A percentile compares a stretch with the other conserved stretches of the same genome.
These are phyloP conservation scores for Hydractinia echinata DNA, from an alignment of 30 jellyfish, hydroid and myxozoan genomes.

Conservation along the genomic window DNA sequence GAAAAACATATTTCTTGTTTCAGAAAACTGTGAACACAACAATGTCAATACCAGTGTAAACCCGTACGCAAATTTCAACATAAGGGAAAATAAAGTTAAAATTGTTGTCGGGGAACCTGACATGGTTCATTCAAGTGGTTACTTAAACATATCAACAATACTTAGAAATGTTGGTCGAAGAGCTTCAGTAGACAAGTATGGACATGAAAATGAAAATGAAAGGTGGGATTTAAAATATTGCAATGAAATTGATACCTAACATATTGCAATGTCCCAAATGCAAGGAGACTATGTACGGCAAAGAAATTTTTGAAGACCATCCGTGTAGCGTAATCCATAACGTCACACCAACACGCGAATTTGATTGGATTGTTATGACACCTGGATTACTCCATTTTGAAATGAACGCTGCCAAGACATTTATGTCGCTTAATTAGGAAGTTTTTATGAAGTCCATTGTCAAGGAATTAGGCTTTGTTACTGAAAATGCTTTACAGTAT, in stretches of 20 bases:
- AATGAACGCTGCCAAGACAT: background rate
- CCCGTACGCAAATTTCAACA: background rate
- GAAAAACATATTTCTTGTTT: background rate
- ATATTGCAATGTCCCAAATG: conserved; percentile 12
- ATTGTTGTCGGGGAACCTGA: conserved; percentile 36
- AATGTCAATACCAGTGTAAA: background rate
- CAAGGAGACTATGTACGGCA: background rate
- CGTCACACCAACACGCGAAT: background rate
- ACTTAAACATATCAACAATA: conserved; percentile 3
- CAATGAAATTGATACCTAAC: conserved; percentile 16
- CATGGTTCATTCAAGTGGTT: conserved; percentile 17
- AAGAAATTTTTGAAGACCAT: background rate
- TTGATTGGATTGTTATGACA: too few species aligned
- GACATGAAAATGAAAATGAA: background rate
- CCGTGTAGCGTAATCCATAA: background rate
- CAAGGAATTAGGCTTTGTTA: background rate
- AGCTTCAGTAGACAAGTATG: conserved; percentile 30
- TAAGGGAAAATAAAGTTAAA: background rate
- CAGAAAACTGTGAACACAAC: too few species aligned
- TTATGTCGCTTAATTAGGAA: background rate
- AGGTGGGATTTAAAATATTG: conserved; percentile 17
- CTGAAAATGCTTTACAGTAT: conserved; percentile 3
- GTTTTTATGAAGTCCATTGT: background rate
- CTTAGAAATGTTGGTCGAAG: conserved; percentile 28
- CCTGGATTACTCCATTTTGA: background rate